Evolutionary conservation across 2,888 invertebrate genomes (phyloP), one percentile per base, ranked within the genome.

Genomic region (Tachina lurida): DNA sequence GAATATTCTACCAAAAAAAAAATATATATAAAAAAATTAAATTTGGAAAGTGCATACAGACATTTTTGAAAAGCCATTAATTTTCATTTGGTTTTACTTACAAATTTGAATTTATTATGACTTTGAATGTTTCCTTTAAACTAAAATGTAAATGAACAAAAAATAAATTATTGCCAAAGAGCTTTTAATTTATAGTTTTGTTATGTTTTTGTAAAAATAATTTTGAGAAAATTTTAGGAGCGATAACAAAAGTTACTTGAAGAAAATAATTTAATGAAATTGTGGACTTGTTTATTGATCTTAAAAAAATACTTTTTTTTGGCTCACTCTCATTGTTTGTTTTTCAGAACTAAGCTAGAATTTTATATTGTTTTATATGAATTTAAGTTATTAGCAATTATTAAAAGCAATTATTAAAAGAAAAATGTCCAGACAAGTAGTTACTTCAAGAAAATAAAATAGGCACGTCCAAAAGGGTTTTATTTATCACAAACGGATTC

Each of bases 61-160:
- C 58, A 68, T 71, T 85, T 82, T 73, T 43, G 22, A 74, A 85
- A 65, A 56, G 41, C 77, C 82, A 85, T 85, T 82, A 78, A 75
- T 85, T 71, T 75, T 58, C 49, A 78, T 85, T 84, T 74, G 54
- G 12, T 68, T 76, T 58, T 52, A 43, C 19, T 43, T 70, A 43
- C 31, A 74, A 78, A 78, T 70, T 63, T 62, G 22, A 74, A 84
- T 78, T 78, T 78, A 84, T 78, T 68, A 62, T 52, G 17, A 31
- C 41, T 62, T 31, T 10, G 52, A 56, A 73, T 62, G 58, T 22
- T 74, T 39, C 41, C 9, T 7, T 1, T 4, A 52, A 60, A 4
- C 31, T 7, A 7, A 31, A 31, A 31, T 0, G 31, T 31, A 19
- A 39, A 43, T 39, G 19, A 77, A 10, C 0, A n/a, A 39, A 56